Base-by-base conservation (phyloP, 2,888 invertebrate genomes). In the Brachypalpus laphriformis region DNA sequence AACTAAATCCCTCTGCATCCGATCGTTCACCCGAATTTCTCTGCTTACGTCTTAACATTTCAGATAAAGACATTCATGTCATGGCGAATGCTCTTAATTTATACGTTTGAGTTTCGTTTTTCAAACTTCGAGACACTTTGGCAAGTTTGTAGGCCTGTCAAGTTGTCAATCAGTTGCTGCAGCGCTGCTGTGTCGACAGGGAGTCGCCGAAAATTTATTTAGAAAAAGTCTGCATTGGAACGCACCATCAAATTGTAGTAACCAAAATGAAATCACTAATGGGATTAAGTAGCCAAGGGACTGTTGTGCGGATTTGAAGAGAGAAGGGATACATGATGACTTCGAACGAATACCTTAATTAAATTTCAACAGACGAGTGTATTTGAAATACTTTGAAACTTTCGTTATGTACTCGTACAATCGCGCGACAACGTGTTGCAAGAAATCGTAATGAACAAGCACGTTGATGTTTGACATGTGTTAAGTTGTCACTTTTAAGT, bases 91-190 rank as follows among this genome's bases (percentile, higher is more conserved):
- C 31, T 63, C 65, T 66, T 81, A 75, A 81, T 81, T 81, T 75
- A 81, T 81, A 61, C 68, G 54, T 63, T 56, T 34, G 68, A 54
- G 51, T 80, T 80, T 40, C 59, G 59, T 42, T 74, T 74, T 25
- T 56, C 40, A 74, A 54, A 54, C 42, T 28, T 5, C n/a, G 3
- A 57, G 56, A 75, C 51, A 66, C 51, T 75, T 68, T 81, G 61
- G 68, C 28, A 54, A 61, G 75, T 75, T 75, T 81, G 75, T 68
- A 45, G 8, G 25, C 54, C 54, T 81, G 81, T 81, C 81, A 81
- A 75, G 68, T 75, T 81, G 75, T 81, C 81, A 81, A 70, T 81
- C 75, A 81, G 66, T 34, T 7, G 11, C 22, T 28, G 47, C n/a
- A n/a, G n/a, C n/a, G n/a, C n/a, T 37, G 16, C 40, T 20, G 51